These are phyloP conservation scores for Athene noctua DNA, from an alignment of 2,113 vertebrate genomes.

Conservation along the genomic window DNA sequence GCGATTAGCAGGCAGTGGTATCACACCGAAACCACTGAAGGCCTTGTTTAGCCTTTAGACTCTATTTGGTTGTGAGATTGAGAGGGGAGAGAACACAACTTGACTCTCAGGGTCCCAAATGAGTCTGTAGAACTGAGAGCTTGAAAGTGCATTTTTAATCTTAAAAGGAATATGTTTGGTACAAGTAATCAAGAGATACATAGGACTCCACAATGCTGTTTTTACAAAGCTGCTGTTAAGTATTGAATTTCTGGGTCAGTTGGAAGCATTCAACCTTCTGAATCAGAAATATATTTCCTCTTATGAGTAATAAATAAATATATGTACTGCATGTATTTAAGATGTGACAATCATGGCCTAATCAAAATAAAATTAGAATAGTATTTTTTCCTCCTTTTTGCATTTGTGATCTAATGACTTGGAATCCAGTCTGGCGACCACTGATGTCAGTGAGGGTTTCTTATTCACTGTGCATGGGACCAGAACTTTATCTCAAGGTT, in stretches of 20 bases:
- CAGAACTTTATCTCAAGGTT: background rate
- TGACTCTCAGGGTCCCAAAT: background rate
- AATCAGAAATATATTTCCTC: background rate
- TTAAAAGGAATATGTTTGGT: background rate
- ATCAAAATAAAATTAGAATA: background rate
- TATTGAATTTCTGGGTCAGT: background rate
- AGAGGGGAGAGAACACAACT: background rate
- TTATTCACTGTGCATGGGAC: background rate
- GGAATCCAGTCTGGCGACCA: background rate
- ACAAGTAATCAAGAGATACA: background rate
- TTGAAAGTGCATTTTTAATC: constrained; percentile 22
- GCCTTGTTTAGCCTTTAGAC: background rate
- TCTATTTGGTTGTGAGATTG: background rate
- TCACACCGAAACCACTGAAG: background rate
- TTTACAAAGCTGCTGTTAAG: background rate
- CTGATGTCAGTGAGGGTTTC: background rate
- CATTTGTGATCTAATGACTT: background rate
- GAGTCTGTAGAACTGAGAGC: background rate
- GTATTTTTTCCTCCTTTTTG: background rate
- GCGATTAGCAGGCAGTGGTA: background rate
- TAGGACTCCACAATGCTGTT: background rate
- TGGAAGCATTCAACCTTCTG: background rate
- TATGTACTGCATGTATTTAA: background rate
- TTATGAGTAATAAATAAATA: background rate
- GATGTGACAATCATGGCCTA: background rate